A percentile compares a stretch with the other conserved stretches of the same genome.
Conservation (phyloP, 2,113 vertebrate genomes). For the Martes martes region DNA sequence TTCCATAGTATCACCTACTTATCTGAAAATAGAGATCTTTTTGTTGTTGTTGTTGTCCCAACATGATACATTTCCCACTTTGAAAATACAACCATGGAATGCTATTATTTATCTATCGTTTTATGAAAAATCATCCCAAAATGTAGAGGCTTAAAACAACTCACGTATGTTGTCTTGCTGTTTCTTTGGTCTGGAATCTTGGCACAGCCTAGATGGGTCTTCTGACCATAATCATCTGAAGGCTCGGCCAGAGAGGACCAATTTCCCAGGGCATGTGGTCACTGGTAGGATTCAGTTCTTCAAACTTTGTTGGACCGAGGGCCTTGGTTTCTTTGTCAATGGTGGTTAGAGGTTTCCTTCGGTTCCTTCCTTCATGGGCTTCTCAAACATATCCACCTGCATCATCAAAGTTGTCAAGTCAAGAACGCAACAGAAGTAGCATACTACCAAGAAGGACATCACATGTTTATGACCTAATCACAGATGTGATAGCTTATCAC, state of each 20-base stretch:
- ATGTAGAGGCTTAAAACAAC: background rate
- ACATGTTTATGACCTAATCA: fast-evolving
- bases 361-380: fast-evolving
- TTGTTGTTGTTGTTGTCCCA: background rate
- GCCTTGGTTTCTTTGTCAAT: fast-evolving
- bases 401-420: too few species aligned
- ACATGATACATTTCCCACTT: fast-evolving
- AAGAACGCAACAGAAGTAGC: background rate
- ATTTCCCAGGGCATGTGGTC: background rate
- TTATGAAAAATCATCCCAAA: background rate
- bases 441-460: fast-evolving
- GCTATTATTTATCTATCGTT: background rate
- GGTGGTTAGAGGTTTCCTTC: too few species aligned
- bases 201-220: too few species aligned
- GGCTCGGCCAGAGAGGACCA: fast-evolving
- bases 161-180: too few species aligned
- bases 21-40: background rate
- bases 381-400: fast-evolving
- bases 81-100: background rate
- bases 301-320: too few species aligned
- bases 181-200: too few species aligned
- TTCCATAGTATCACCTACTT: background rate
- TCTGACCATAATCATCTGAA: too few species aligned
- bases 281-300: background rate
- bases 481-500: background rate